Base-by-base conservation (phyloP, 2,797 vertebrate genomes). In the Astyanax mexicanus region DNA sequence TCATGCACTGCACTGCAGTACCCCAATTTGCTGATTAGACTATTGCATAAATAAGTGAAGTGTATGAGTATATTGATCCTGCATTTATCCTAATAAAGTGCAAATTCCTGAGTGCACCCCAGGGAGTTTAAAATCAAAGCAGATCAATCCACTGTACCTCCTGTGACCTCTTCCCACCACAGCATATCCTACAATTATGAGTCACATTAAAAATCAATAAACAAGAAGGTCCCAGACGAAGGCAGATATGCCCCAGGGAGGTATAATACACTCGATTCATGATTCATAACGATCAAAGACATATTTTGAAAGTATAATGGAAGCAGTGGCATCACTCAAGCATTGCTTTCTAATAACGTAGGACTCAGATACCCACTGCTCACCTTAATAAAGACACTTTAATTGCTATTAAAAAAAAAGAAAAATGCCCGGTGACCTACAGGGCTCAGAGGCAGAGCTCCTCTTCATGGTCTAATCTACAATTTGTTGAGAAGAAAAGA, bases 201-300 rank as follows among this genome's bases (percentile, higher is more conserved):
- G 29, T 44, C 35, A 54, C 69, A 62, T 69, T 69, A 42, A 52
- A n/a, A 75, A 76, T 54, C 10, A 38, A 64, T 42, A 44, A 42
- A 64, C 61, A 42, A 44, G 10, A 42, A 29, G 1, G 54, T 57
- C 25, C 15, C 54, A n/a, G 54, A 11, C 21, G 19, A 17, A 52
- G 49, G 29, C 61, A 42, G 38, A 19, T 13, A 21, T 19, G 1
- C 25, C 42, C 29, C n/a, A 0, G 17, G 25, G 64, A 29, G 25
- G 68, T 17, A 51, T 15, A 66, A 29, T 23, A 51, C 8, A 19
- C n/a, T n/a, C n/a, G 25, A 27, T 29, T n/a, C n/a, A 65, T 27
- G 62, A 45, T 29, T 45, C 29, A 62, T 62, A 21, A 68, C 51
- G 17, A 51, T 21, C 32, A 51, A 37, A 51, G 7, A 5, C 44